Evolutionary conservation across 2,797 vertebrate genomes (phyloP), one percentile per base, ranked within the genome.

Genomic region (Pteropus rufus): DNA sequence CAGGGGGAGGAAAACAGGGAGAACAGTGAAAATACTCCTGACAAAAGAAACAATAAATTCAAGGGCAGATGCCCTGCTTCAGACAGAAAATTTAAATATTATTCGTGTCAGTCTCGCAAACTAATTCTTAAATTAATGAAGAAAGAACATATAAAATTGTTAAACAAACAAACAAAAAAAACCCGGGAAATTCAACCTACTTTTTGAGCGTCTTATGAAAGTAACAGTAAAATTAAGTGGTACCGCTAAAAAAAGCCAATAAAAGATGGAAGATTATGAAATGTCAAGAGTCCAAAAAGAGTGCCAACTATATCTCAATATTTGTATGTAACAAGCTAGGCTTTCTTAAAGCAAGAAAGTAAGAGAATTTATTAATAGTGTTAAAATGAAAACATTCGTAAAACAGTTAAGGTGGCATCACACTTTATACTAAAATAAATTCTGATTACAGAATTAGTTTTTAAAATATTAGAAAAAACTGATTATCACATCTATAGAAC

Each of bases 81-180:
- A 62, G 58, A 94, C 34, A 85, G 29, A 86, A 77, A 82, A 90
- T 60, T 7, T 89, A 75, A 93, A 36, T 31, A 64, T 81, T 80
- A 88, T 54, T 72, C 46, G 82, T 23, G 8, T 84, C 77, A 77
- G 56, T 89, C 67, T 85, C 77, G 41, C 62, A 93, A 91, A 80
- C 2, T 91, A 89, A 81, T 70, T 92, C 60, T 89, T 72, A 83
- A 65, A 70, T 82, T 87, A 93, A 69, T 86, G 14, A 65, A 82
- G 11, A 19, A 65, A 82, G 11, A 19, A 77, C 19, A 19, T 52
- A 58, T n/a, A 64, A 76, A 87, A 73, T 36, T 56, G 9, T 58
- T 36, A 31, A n/a, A 36, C 36, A 36, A 36, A 36, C 36, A 52
- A 12, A 44, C 87, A 39, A 83, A 7, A 79, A 46, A 41, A 90